Percentiles rank a stretch among this genome's conserved stretches.
Conservation (phyloP, 2,113 vertebrate species). For the Heptranchias perlo region DNA sequence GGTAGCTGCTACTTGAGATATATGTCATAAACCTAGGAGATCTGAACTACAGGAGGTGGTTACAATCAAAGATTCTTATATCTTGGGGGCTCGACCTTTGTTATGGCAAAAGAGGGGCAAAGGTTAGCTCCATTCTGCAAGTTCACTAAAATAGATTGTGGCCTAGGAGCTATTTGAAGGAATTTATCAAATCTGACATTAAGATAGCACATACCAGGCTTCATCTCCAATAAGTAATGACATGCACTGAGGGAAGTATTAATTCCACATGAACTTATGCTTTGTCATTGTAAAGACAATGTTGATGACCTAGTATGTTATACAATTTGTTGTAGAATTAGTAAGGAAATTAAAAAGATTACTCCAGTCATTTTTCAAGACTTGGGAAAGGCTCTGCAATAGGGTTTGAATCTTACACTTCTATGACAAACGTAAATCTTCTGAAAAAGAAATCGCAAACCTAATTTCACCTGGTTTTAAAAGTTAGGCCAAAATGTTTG, state of each 20-base stretch:
- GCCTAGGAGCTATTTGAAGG: not conserved
- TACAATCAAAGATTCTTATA: not conserved
- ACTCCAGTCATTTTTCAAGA: not conserved
- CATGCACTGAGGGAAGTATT: constrained; percentile 2
- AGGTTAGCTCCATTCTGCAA: not conserved
- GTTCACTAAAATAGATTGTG: not conserved
- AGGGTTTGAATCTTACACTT: not conserved
- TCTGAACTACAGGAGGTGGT: not conserved
- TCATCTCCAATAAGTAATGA: not conserved
- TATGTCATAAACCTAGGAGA: not conserved
- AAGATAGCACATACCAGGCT: not conserved
- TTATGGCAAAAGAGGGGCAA: not conserved
- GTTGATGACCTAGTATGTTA: not conserved
- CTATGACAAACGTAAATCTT: not conserved
- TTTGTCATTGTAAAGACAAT: not conserved
- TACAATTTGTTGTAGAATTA: not conserved
- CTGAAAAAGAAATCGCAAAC: not conserved
- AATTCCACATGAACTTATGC: constrained; percentile 25
- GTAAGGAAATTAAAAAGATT: not conserved
- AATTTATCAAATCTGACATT: constrained; percentile 3
- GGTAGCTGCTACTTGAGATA: not conserved
- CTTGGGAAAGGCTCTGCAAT: not conserved
- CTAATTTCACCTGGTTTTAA: not conserved
- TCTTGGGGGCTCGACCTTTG: not conserved
- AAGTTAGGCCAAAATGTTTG: not conserved